A percentile compares a stretch with the other conserved stretches of the same genome.
phyloP scores from a whole-genome alignment of 1,140 invertebrate genomes.

The Drosophila tsacasi region DNA sequence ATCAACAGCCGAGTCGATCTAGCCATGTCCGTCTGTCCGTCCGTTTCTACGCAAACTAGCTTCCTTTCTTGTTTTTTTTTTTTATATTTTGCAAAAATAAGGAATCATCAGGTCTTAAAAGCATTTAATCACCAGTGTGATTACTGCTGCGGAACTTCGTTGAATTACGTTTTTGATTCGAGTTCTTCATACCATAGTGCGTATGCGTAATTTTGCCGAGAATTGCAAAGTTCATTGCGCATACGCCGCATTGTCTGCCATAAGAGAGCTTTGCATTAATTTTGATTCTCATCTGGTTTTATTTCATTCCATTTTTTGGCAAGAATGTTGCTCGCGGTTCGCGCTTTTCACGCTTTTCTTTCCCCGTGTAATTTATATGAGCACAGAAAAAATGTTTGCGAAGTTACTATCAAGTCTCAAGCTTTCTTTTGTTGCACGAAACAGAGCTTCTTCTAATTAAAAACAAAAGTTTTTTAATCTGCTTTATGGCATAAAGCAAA shows the following conservation, averaged over 20 bases:
- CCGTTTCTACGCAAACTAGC: no score
- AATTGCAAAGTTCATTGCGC: constrained; percentile 54
- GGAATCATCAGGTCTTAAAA: no score
- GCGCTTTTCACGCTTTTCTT: constrained; percentile 29
- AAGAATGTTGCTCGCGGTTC: constrained; percentile 38
- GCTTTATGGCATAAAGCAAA: constrained; percentile 76
- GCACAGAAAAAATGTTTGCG: constrained; percentile 66
- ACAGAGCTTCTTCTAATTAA: constrained; percentile 78
- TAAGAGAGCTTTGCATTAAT: constrained; percentile 69
- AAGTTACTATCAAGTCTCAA: constrained; percentile 56
- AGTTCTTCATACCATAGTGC: neutral
- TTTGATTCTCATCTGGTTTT: constrained; percentile 64
- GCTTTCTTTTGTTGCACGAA: constrained; percentile 64
- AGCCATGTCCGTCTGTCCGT: no score
- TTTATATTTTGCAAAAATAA: no score
- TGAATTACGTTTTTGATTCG: neutral
- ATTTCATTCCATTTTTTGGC: constrained; percentile 48
- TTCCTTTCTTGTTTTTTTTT: no score
- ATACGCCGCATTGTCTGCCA: constrained; percentile 67
- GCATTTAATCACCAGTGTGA: no score
- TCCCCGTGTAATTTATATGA: constrained; percentile 71
- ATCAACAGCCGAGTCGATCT: no score
- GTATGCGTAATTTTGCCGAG: constrained; percentile 57
- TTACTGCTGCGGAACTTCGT: neutral
- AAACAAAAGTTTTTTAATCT: constrained; percentile 83